Base-by-base conservation (phyloP, 1,140 invertebrate species). In the Rhynchophorus ferrugineus region DNA sequence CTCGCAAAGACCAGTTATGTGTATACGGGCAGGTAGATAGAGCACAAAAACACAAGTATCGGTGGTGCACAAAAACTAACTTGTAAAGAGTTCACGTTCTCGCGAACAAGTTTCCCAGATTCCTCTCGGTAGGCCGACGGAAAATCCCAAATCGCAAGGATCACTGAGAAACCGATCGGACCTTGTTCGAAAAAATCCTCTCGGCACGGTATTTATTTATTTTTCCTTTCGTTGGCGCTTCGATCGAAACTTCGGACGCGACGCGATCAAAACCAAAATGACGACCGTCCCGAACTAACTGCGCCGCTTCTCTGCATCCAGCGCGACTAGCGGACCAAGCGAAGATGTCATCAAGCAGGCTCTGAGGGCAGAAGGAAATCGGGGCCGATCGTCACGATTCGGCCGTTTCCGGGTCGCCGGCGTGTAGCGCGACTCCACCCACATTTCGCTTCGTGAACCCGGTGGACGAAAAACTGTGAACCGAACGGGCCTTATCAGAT, bases 341-440 rank as follows among this genome's bases (percentile, higher is more conserved):
- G 34, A 55, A 55, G 53, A 55, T 55, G 53, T 49, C 53, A 55
- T 55, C 53, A 55, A 42, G 46, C 39, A 42, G 35, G 37, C 49
- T 52, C 49, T 37, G 47, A 22, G 8, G 49, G 48, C 35, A 47
- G 37, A 54, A 41, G 51, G 37, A 47, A 35, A 35, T 54, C 51
- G 51, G 51, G 36, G 2, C 24, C 14, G 20, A 37, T 49, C 53
- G 53, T 24, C 34, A 34, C n/a, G 29, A 29, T 19, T 55, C 53
- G 53, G 53, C 7, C 33, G 22, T 33, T 44, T 55, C 36, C 53
- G 53, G 41, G 20, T 45, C 13, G 39, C 37, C 37, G 45, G 45
- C 45, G 45, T 48, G 45, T 35, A 47, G n/a, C 13, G 41, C 53
- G 53, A 17, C 53, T 55, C 53, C 53, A 55, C 53, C 53, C 53